These are phyloP conservation scores for Trypoxylus dichotomus DNA, from an alignment of 1,140 invertebrate species.

Conservation along the genomic window DNA sequence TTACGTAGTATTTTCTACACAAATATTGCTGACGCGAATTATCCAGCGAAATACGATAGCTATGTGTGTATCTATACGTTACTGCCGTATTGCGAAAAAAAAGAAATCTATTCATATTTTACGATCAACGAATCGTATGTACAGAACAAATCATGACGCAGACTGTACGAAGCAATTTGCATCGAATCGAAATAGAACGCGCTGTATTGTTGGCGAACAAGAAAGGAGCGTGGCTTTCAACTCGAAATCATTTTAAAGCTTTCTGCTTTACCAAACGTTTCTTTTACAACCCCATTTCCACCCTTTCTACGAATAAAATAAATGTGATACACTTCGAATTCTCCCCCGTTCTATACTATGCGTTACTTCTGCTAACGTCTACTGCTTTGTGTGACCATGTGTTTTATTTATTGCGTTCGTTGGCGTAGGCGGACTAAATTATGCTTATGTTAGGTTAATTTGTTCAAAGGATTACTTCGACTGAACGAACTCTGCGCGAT, in stretches of 20 bases:
- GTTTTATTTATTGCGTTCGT: neutral
- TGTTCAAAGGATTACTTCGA: no score
- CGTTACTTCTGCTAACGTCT: neutral
- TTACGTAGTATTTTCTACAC: neutral
- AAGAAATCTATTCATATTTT: no score
- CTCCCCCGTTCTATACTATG: neutral
- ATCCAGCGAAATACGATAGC: no score
- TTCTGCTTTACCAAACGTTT: slow-evolving; percentile 43
- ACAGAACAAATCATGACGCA: neutral
- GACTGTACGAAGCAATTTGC: slow-evolving; percentile 39
- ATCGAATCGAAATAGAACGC: slow-evolving; percentile 43
- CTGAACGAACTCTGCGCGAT: no score
- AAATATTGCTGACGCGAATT: neutral
- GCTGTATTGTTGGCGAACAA: slow-evolving; percentile 42
- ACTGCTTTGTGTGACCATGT: neutral
- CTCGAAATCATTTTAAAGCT: slow-evolving; percentile 43
- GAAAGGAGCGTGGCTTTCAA: slow-evolving; percentile 47
- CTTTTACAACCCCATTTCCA: slow-evolving; percentile 37
- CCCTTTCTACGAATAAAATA: slow-evolving; percentile 42
- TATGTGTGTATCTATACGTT: no score
- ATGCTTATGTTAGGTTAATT: neutral
- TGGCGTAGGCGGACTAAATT: neutral
- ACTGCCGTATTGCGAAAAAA: no score
- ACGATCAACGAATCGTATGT: no score
- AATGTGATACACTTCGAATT: slow-evolving; percentile 40